Evolutionary conservation across 1,140 invertebrate species (phyloP).

Genomic region (Cyclina sinensis): DNA sequence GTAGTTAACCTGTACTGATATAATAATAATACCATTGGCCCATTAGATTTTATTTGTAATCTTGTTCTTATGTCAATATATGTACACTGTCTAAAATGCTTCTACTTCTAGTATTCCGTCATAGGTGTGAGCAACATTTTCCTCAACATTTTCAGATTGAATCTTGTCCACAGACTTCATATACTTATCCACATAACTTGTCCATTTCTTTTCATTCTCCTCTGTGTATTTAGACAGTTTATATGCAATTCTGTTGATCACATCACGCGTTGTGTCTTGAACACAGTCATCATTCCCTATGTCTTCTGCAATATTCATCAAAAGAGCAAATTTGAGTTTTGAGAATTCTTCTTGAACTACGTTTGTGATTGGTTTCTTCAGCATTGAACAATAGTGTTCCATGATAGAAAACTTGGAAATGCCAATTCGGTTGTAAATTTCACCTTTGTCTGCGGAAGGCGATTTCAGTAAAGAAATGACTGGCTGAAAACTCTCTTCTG

Average conservation of each 20-base stretch:
- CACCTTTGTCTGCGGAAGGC: neutral
- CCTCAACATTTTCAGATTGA: neutral
- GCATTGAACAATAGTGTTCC: neutral
- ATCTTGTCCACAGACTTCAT: neutral
- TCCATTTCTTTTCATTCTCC: neutral
- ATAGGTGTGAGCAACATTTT: neutral
- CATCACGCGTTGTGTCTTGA: neutral
- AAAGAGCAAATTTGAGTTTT: slow-evolving; percentile 1
- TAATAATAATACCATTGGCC: too few relatives aligned
- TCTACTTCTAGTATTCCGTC: neutral
- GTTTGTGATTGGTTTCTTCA: neutral
- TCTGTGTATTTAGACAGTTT: neutral
- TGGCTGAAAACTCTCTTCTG: neutral
- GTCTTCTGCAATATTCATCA: slow-evolving; percentile 7
- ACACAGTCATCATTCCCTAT: neutral
- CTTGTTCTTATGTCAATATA: too few relatives aligned
- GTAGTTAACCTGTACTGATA: too few relatives aligned
- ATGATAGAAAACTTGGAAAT: neutral
- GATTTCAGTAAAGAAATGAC: neutral
- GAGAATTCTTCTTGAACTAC: slow-evolving; percentile 3
- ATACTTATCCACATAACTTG: neutral
- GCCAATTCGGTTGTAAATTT: neutral
- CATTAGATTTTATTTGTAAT: too few relatives aligned
- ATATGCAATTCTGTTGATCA: neutral
- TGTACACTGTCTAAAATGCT: slow-evolving; percentile 1